Conservation (phyloP, 2,797 vertebrate genomes). For the Megalops cyprinoides region DNA sequence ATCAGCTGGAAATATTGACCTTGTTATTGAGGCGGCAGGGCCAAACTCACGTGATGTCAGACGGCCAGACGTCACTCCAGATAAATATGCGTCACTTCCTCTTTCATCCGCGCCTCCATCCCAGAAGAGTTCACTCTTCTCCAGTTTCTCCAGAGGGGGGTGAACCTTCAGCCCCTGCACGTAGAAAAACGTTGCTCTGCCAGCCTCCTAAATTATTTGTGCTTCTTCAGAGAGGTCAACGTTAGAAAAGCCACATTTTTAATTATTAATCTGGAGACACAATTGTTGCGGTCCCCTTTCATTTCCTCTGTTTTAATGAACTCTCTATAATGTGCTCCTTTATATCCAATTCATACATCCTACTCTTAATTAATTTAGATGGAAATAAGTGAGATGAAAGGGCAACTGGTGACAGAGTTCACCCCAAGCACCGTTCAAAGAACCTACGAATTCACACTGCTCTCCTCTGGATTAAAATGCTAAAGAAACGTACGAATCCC, state of each 20-base stretch:
- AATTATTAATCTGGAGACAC: slow-evolving; percentile 83
- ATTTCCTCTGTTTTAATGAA: slow-evolving; percentile 70
- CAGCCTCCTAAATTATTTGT: slow-evolving; percentile 83
- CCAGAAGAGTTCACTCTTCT: slow-evolving; percentile 49
- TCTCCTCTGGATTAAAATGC: slow-evolving; percentile 67
- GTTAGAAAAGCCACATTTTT: slow-evolving; percentile 76
- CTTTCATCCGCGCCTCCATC: slow-evolving; percentile 22
- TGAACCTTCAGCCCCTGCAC: slow-evolving; percentile 62
- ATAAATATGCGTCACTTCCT: not conserved
- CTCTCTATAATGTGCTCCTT: slow-evolving; percentile 57
- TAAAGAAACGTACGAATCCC: slow-evolving; percentile 66
- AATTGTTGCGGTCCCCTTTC: slow-evolving; percentile 78
- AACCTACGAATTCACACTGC: slow-evolving; percentile 56
- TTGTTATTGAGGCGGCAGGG: not conserved
- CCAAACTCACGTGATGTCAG: not conserved
- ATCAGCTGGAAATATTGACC: not conserved
- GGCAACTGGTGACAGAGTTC: slow-evolving; percentile 47
- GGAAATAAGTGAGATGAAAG: slow-evolving; percentile 62
- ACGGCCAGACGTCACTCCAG: not conserved
- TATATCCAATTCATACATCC: slow-evolving; percentile 45
- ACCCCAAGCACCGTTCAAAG: slow-evolving; percentile 63
- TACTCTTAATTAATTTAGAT: slow-evolving; percentile 66
- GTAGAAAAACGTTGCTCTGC: too few species aligned
- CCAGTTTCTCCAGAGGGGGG: slow-evolving; percentile 40
- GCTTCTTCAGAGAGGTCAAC: slow-evolving; percentile 77